Evolutionary conservation across 2,888 invertebrate species (phyloP).

Genomic region (Drosophila dives): DNA sequence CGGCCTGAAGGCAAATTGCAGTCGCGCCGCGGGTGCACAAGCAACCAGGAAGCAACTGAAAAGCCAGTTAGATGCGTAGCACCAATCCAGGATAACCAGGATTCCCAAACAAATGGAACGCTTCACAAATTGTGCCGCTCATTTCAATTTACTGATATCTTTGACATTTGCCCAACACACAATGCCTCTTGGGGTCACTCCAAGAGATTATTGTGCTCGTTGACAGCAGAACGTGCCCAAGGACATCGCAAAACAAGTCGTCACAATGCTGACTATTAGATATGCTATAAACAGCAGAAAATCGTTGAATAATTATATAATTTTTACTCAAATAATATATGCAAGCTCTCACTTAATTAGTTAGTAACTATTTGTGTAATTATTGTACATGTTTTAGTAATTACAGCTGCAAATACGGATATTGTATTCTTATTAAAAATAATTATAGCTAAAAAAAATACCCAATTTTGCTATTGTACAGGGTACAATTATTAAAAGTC

Average conservation of each 20-base stretch:
- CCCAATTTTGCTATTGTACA: not conserved
- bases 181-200: constrained; percentile 7
- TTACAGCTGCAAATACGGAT: not conserved
- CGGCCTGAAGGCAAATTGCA: constrained; percentile 68
- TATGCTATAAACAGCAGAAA: not conserved
- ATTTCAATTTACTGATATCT: constrained; percentile 49
- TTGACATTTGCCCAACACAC: constrained; percentile 41
- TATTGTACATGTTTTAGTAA: not conserved
- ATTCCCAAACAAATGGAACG: constrained; percentile 37
- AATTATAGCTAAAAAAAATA: not conserved
- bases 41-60: constrained; percentile 47
- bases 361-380: not conserved
- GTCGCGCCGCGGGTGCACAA: constrained; percentile 61
- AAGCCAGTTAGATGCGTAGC: constrained; percentile 47
- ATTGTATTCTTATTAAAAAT: not conserved
- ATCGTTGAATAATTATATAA: no score
- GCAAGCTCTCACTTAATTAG: not conserved
- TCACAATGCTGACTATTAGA: not conserved
- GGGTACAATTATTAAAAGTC: constrained; percentile 14
- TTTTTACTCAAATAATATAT: not conserved
- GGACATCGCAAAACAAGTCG: not conserved
- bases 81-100: constrained; percentile 34
- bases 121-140: constrained; percentile 56
- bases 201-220: constrained; percentile 21
- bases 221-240: constrained; percentile 26